Base-by-base conservation (phyloP, 2,113 vertebrate genomes). In the Onychostoma macrolepis region DNA sequence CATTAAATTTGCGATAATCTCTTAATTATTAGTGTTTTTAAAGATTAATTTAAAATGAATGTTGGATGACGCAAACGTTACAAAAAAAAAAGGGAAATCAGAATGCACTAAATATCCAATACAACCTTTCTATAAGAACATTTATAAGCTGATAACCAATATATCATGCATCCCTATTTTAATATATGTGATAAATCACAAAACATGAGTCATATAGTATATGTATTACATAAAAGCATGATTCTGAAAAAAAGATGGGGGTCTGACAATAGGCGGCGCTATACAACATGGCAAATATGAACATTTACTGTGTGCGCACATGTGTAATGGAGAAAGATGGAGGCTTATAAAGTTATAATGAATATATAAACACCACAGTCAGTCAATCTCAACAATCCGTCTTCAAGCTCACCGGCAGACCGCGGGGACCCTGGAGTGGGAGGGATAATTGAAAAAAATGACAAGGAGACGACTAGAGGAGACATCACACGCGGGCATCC, bases 401-500 rank as follows among this genome's bases (percentile, higher is more conserved):
- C 91, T 92, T 90, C 58, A 88, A 90, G 90, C 92, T 93, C 91
- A 90, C 74, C 77, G 90, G 90, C 89, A 90, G 86, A 48, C 90
- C 85, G 88, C 88, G 89, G 93, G 91, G 93, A 92, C 63, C 61
- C 72, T 53, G 77, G 81, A 86, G 77, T 71, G 69, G 61, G 50
- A 80, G 79, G 89, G 94, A 94, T 94, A 94, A 96, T 94, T 96
- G 94, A 95, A 96, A 96, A 74, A 95, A 94, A 95, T 94, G 94
- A 95, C 94, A 95, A 92, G 91, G 90, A 92, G 92, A 91, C 88
- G 78, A 89, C 89, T 92, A 83, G 89, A 94, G 91, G 88, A 91
- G 87, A 82, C 91, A 81, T 87, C 33, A 78, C 43, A 87, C 83
- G 83, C 85, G 72, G 84, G 67, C 80, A 72, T 84, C 76, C 87